phyloP scores from a whole-genome alignment of 2,888 invertebrate genomes.

The Deilephila elpenor region DNA sequence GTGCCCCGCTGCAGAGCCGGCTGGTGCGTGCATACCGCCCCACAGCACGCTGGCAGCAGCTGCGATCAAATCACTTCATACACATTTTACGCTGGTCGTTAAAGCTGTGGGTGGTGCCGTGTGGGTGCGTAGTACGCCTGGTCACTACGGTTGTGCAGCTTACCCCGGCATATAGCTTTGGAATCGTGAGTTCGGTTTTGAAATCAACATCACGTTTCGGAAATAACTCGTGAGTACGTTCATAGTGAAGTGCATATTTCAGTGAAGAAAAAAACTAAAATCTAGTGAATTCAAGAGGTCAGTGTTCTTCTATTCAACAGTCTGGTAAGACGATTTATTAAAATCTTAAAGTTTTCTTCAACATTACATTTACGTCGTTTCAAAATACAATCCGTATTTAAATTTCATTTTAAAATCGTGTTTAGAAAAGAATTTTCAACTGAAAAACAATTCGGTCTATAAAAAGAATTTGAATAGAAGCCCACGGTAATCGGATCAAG shows the following conservation, averaged over 20 bases:
- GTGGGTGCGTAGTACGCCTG: constrained; percentile 3
- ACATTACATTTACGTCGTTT: background rate
- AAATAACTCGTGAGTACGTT: background rate
- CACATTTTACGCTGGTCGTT: constrained; percentile 6
- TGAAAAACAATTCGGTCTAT: background rate
- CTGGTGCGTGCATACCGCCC: constrained; percentile 45
- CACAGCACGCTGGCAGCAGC: constrained; percentile 19
- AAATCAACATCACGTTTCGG: background rate
- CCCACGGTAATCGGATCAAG: constrained; percentile 7
- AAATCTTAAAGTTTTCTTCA: background rate
- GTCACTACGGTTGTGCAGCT: background rate
- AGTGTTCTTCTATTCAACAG: background rate
- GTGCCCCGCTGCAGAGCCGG: constrained; percentile 45
- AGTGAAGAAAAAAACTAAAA: background rate
- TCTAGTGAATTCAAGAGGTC: background rate
- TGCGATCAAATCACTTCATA: background rate
- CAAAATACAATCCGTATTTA: background rate
- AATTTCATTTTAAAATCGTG: background rate
- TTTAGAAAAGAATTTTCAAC: background rate
- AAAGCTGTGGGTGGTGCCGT: background rate
- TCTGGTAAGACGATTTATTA: background rate
- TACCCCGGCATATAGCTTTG: background rate
- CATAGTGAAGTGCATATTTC: background rate
- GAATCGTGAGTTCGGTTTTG: background rate
- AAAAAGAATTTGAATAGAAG: constrained; percentile 1